Base-by-base conservation (phyloP, 2,888 invertebrate genomes). In the Ornithoptera priamus region DNA sequence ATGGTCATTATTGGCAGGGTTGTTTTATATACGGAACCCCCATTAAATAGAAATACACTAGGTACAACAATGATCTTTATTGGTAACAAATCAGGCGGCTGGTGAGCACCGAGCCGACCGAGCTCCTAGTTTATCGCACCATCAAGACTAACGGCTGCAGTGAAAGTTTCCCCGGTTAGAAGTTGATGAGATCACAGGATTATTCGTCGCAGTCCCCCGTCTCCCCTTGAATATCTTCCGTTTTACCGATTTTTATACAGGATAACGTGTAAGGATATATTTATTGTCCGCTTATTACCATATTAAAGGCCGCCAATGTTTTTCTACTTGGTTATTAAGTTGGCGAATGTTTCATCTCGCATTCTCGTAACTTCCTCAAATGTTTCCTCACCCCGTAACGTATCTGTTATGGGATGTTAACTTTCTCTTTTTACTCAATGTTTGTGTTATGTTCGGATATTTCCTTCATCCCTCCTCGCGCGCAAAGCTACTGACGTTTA, bases 351-450 rank as follows among this genome's bases (percentile, higher is more conserved):
- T 81, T 82, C 80, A 82, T 81, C 76, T 78, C 77, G 79, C 80
- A 80, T 83, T 81, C 80, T 80, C 83, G 79, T 86, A 85, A 86
- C 85, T 83, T 86, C 80, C 76, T 75, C 77, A 80, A 85, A 83
- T 80, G 81, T 78, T 83, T 82, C 81, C 82, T 83, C 78, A 80
- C 77, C 75, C 77, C 75, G 77, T 78, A 75, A 72, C 78, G 74
- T 73, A 73, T 76, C 80, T 77, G 78, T 77, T 77, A 76, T 65
- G 74, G 77, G 63, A 74, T 76, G 72, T 76, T 74, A 77, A 75
- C 78, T 80, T 78, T 78, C 76, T 70, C 71, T 79, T 77, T 75
- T 72, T 50, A 62, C 58, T 56, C 58, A 50, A 66, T 62, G 66
- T 70, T 66, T 53, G 58, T 62, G 46, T 59, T 70, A 59, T 65